phyloP scores from a whole-genome alignment of 2,797 vertebrate genomes.

The Nannoperca obscura region DNA sequence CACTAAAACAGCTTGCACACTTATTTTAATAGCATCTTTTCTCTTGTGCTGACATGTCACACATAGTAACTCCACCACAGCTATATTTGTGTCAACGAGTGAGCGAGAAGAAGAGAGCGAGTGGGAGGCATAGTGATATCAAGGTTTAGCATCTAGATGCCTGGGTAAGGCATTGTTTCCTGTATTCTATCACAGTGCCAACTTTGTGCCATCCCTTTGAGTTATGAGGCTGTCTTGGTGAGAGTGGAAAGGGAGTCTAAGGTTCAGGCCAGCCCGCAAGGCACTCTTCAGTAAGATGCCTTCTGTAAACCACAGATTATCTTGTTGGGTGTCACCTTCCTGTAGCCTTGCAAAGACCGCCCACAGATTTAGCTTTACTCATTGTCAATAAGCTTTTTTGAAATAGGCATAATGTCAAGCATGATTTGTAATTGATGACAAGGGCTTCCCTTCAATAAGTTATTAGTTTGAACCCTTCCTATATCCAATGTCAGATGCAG shows the following conservation, averaged over 20 bases:
- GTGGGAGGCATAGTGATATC: conserved; percentile 58
- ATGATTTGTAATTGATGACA: not conserved
- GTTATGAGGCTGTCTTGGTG: conserved; percentile 66
- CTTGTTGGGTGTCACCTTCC: conserved; percentile 54
- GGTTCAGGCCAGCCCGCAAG: conserved; percentile 36
- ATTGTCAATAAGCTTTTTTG: not conserved
- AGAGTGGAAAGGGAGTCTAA: conserved; percentile 39
- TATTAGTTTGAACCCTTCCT: not conserved
- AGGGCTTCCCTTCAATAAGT: not conserved
- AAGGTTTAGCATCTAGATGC: conserved; percentile 59
- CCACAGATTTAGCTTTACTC: conserved; percentile 3
- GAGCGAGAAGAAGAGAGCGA: conserved; percentile 1
- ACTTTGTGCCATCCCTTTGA: conserved; percentile 68
- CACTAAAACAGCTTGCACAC: conserved; percentile 40
- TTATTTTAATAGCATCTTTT: conserved; percentile 40
- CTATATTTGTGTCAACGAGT: conserved; percentile 56
- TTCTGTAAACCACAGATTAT: conserved; percentile 64
- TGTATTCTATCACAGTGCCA: conserved; percentile 60
- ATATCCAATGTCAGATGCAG: not conserved
- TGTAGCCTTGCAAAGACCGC: conserved; percentile 27
- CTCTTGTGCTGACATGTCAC: conserved; percentile 48
- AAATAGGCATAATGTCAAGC: not conserved
- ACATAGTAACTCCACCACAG: conserved; percentile 60
- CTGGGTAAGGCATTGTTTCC: conserved; percentile 72
- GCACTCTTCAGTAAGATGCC: conserved; percentile 29